Evolutionary conservation across 2,797 vertebrate species (phyloP).

Genomic region (Galago senegalensis): DNA sequence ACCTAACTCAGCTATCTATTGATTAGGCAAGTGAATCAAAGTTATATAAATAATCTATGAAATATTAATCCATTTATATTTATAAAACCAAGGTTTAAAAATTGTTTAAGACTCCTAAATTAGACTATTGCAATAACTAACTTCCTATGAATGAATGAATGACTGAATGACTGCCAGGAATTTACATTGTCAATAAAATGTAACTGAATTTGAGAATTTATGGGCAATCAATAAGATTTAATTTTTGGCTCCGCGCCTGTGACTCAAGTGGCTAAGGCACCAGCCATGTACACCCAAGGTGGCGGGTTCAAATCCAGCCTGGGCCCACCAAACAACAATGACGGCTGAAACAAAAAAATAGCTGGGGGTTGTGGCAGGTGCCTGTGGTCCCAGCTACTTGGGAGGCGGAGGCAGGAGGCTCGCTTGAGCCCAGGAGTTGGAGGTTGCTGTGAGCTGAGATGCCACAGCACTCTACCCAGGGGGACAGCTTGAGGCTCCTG

Average conservation of each 20-base stretch:
- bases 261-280: too few relatives aligned
- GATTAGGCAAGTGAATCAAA: constrained; percentile 40
- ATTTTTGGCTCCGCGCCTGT: not conserved
- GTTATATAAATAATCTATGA: constrained; percentile 54
- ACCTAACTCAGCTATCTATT: not conserved
- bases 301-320: too few relatives aligned
- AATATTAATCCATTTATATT: constrained; percentile 55
- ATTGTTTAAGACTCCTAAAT: constrained; percentile 25
- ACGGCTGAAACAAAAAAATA: too few relatives aligned
- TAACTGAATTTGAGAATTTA: constrained; percentile 31
- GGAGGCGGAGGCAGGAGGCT: too few relatives aligned
- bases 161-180: constrained; percentile 24
- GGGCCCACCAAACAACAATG: too few relatives aligned
- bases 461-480: too few relatives aligned
- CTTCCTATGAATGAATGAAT: constrained; percentile 1
- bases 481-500: too few relatives aligned
- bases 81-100: constrained; percentile 54
- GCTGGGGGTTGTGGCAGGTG: too few relatives aligned
- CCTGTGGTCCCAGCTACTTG: too few relatives aligned
- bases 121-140: constrained; percentile 8
- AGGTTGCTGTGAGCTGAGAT: too few relatives aligned
- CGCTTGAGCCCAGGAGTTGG: too few relatives aligned
- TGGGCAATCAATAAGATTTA: constrained; percentile 4
- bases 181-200: constrained; percentile 58
- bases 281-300: too few relatives aligned